Evolutionary conservation across 2,888 invertebrate genomes (phyloP).

Genomic region (Phytoseiulus persimilis): DNA sequence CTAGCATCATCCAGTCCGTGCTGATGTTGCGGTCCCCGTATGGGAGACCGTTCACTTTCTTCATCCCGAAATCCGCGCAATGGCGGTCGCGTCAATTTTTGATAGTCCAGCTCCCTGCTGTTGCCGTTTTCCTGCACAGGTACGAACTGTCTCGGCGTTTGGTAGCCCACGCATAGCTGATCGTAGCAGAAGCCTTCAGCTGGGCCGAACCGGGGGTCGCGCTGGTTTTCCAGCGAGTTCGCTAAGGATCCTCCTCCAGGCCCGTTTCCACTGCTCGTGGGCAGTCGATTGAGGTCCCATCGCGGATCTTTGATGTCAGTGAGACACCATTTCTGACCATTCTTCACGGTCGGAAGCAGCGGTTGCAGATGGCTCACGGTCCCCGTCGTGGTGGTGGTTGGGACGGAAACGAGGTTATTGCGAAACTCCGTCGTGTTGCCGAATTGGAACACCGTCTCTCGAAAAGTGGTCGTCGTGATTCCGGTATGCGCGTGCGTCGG

Average conservation of each 20-base stretch:
- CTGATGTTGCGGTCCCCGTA: not conserved
- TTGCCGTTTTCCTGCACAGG: slow-evolving; percentile 14
- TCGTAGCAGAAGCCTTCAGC: slow-evolving; percentile 24
- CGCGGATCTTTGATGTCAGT: slow-evolving; percentile 13
- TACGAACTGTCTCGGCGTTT: slow-evolving; percentile 11
- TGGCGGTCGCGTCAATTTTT: not conserved
- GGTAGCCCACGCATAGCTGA: slow-evolving; percentile 8
- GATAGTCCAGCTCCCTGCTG: not conserved
- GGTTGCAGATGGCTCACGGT: slow-evolving; percentile 19
- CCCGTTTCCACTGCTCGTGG: slow-evolving; percentile 22
- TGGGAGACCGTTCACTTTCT: not conserved
- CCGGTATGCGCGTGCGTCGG: not conserved
- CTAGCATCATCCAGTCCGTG: slow-evolving; percentile 11
- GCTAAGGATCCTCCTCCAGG: slow-evolving; percentile 9
- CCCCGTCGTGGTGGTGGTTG: slow-evolving; percentile 26
- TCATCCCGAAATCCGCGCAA: not conserved
- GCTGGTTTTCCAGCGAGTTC: not conserved
- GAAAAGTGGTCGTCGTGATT: not conserved
- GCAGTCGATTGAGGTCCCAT: slow-evolving; percentile 12
- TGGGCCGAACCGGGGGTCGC: slow-evolving; percentile 10
- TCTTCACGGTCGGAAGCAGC: slow-evolving; percentile 10
- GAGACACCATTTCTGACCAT: slow-evolving; percentile 31
- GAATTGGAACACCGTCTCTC: slow-evolving; percentile 18
- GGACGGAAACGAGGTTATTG: not conserved
- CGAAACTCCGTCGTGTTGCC: slow-evolving; percentile 36